Evolutionary conservation across 2,113 vertebrate species (phyloP), one percentile per base, ranked within the genome.

Genomic region (Hippocampus guttulatus): DNA sequence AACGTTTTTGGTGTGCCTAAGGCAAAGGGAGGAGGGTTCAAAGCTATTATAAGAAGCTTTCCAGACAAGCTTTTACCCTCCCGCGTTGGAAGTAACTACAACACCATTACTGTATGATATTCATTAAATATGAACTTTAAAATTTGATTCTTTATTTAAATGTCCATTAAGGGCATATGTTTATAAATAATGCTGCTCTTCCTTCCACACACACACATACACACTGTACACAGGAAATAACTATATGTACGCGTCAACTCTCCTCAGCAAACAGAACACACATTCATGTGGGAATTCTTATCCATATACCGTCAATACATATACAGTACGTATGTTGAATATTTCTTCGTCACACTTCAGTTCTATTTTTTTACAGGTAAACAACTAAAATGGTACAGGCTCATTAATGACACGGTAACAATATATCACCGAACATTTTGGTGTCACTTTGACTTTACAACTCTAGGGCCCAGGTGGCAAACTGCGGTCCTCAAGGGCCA

Each of bases 101-200:
- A 38, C 33, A 40, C 27, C 60, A 40, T 62, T 38, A 62, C 33
- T 15, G 40, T 25, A 7, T 45, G 63, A 64, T 43, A 23, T 23
- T 64, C 21, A 45, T 23, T 25, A 43, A 43, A 64, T 64, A 43
- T 43, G 21, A 43, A 23, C 20, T 7, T 23, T 25, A 14, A 41
- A 43, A 43, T 12, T 45, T 15, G 40, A 45, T 45, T 65, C 41
- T 65, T 25, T 65, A 45, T 65, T 65, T 41, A 41, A 43, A 64
- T n/a, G 3, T 65, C n/a, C 43, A 8, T 65, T 45, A 45, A 65
- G 41, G 47, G 41, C n/a, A 65, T 25, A 25, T 2, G 14, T 23
- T 65, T 47, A 65, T 65, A 45, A 65, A 47, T 65, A 45, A 25
- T 25, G n/a, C 43, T 65, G 40, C 62, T n/a, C 62, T 64, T 64